These are phyloP conservation scores for Paracyclopina nana DNA, from an alignment of 1,140 invertebrate genomes.

Conservation along the genomic window DNA sequence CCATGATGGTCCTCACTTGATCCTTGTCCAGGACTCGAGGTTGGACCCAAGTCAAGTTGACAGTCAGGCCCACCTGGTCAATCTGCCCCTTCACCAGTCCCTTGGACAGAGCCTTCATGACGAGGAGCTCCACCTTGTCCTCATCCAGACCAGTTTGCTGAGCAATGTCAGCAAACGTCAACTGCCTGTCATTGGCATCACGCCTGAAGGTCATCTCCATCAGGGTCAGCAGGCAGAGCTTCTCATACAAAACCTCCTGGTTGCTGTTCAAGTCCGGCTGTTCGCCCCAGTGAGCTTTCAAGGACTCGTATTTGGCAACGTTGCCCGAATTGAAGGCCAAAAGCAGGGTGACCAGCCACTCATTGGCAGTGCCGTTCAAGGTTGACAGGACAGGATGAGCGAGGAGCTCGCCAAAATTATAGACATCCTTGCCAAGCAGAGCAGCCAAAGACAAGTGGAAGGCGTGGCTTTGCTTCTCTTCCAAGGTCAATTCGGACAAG, in stretches of 20 bases:
- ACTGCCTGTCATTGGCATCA: conserved; percentile 42
- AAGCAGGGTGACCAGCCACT: conserved; percentile 74
- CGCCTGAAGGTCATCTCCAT: conserved; percentile 74
- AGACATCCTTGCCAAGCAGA: conserved; percentile 79
- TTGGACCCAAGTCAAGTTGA: conserved; percentile 76
- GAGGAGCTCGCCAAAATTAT: conserved; percentile 89
- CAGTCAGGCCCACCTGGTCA: conserved; percentile 66
- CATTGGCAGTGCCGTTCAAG: conserved; percentile 53
- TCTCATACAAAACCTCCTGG: conserved; percentile 62
- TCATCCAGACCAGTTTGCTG: conserved; percentile 21
- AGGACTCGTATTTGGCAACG: conserved; percentile 58
- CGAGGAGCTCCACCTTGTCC: conserved; percentile 72
- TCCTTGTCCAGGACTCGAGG: conserved; percentile 59
- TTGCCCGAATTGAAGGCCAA: conserved; percentile 82
- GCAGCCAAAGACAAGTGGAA: conserved; percentile 83
- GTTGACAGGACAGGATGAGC: conserved; percentile 59
- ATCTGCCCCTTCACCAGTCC: conserved; percentile 82
- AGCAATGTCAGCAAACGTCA: conserved; percentile 81
- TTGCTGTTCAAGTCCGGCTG: conserved; percentile 69
- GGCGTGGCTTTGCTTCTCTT: conserved; percentile 57
- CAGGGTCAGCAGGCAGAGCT: conserved; percentile 80
- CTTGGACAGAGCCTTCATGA: conserved; percentile 95
- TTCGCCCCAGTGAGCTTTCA: conserved; percentile 55
- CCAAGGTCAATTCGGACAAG: conserved; percentile 39
- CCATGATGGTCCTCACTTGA: conserved; percentile 29